phyloP scores from a whole-genome alignment of 2,113 vertebrate species.

The Anser brachyrhynchus region DNA sequence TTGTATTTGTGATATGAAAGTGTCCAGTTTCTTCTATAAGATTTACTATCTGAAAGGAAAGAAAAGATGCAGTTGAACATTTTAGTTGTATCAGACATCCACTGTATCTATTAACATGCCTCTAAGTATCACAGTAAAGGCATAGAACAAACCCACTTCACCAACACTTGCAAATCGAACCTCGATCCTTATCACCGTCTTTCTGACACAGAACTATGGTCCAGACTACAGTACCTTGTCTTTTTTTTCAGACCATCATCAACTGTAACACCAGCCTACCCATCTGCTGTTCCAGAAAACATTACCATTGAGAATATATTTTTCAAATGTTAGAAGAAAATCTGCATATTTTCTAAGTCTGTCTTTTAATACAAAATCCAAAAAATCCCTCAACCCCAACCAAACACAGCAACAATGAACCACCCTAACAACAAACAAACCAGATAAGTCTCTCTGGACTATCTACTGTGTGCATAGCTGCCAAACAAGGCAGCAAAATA shows the following conservation, averaged over 20 bases:
- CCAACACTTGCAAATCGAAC: background rate
- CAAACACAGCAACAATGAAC: background rate
- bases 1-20: constrained; percentile 99
- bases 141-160: background rate
- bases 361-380: background rate
- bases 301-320: background rate
- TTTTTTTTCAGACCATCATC: background rate
- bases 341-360: background rate
- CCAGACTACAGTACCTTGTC: background rate
- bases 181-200: background rate
- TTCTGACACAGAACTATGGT: background rate
- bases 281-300: background rate
- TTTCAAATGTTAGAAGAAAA: background rate
- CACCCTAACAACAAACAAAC: background rate
- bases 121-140: background rate
- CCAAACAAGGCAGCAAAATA: background rate
- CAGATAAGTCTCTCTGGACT: background rate
- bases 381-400: background rate
- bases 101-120: background rate
- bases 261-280: background rate
- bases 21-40: constrained; percentile 99
- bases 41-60: constrained; percentile 90
- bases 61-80: constrained; percentile 24
- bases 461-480: background rate
- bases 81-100: background rate